Evolutionary conservation across 2,888 invertebrate species (phyloP), one percentile per base, ranked within the genome.

Genomic region (Sesamia inferens): DNA sequence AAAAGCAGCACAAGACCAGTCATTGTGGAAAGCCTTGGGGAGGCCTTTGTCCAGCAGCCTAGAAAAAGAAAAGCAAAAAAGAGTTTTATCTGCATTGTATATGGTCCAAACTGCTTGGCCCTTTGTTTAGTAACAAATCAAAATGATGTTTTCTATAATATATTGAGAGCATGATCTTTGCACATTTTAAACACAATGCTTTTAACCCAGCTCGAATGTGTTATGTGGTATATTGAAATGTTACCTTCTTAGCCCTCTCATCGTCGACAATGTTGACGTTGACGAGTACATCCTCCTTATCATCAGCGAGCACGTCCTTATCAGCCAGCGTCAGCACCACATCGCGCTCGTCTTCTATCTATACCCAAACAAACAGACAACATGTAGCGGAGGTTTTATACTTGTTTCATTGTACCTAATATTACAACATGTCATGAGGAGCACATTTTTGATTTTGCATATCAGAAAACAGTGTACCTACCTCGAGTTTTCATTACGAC

Each of bases 261-360:
- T 98, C 97, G 90, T 99, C 99, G 2, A 98, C 91, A 93, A 99
- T 97, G 93, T 99, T 99, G 6, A 99, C 98, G 92, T 99, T 99
- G 75, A 99, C 97, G 68, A 99, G 97, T 31, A 98, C 98, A 92
- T 99, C 99, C 75, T 97, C 98, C 6, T 96, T 97, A 47, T 97
- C 97, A 14, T 98, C 98, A 76, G 99, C 98, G 74, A 99, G 95
- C 59, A 99, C 98, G 63, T 97, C 98, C 93, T 98, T 97, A 96
- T 99, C 99, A 90, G 99, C 98, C 68, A 99, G 96, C 1, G 99
- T 99, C 83, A 99, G 96, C 87, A 99, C 98, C 31, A 99, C 97
- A 61, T 98, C 97, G 86, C 97, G 97, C 66, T 99, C 99, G 90
- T 99, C 99, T 19, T 96, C 97, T 82, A 97, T 73, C 96, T 96